Conservation (phyloP, 2,113 vertebrate genomes). For the Telmatochromis brichardi region DNA sequence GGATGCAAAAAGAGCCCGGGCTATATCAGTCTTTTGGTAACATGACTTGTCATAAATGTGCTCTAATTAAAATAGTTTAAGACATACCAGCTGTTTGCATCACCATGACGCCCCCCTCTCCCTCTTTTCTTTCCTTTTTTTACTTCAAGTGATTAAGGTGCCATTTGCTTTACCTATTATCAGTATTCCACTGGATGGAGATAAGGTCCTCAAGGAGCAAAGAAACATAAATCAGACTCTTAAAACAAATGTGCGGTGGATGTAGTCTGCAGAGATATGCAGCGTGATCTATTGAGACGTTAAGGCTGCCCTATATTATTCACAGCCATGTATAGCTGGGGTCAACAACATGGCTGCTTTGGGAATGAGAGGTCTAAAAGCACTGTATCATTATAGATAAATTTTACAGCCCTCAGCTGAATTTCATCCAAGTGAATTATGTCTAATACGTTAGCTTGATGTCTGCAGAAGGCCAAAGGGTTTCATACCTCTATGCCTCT, state of each 20-base stretch:
- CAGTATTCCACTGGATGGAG: background rate
- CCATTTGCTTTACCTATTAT: background rate
- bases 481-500: background rate
- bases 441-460: background rate
- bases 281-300: conserved; percentile 33
- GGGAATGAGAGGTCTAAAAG: conserved; percentile 19
- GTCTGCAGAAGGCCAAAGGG: background rate
- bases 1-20: background rate
- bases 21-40: conserved; percentile 20
- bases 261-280: conserved; percentile 22
- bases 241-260: conserved; percentile 21
- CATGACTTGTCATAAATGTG: background rate
- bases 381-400: background rate
- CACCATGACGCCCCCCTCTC: background rate
- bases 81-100: background rate
- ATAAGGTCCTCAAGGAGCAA: conserved; percentile 11
- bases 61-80: conserved; percentile 21
- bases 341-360: conserved; percentile 30
- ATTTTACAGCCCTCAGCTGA: background rate
- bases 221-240: conserved; percentile 47
- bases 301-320: conserved; percentile 27
- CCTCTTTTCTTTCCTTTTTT: background rate
- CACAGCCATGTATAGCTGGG: conserved; percentile 2
- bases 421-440: conserved; percentile 10
- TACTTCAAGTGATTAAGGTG: conserved; percentile 1